Base-by-base conservation (phyloP, 1,140 invertebrate species). In the Neuroterus valhalla region DNA sequence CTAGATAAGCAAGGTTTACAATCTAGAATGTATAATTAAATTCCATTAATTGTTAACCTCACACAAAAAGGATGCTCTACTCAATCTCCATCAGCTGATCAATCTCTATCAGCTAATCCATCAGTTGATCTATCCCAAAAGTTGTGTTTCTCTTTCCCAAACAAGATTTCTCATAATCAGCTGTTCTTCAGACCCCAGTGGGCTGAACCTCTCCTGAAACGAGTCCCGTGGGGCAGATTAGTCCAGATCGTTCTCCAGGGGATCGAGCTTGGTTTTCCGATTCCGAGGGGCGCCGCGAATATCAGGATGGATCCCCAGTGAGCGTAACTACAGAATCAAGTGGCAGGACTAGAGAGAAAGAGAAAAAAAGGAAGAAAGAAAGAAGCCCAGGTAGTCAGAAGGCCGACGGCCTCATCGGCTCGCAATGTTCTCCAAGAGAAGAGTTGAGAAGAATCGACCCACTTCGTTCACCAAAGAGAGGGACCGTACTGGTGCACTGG, bases 381-480 rank as follows among this genome's bases (percentile, higher is more conserved):
- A 74, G 71, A 55, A 71, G 19, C 23, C 50, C 68, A 73, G 76
- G 70, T 68, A 75, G 43, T 21, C 17, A 84, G 82, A 77, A 84
- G 84, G 81, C 84, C 85, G 82, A 78, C 84, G 85, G 83, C 85
- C 81, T 78, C 79, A 78, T 70, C 52, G 76, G 80, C 70, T 42
- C 43, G 70, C 45, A 72, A 46, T 79, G 81, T 83, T 85, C 81
- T 67, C 76, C 82, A 75, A 76, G 80, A 84, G 83, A 76, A 70
- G 66, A 68, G 83, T 38, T 38, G 31, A 38, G 31, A 38, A 38
- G 31, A 38, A 38, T 83, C 85, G 85, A 86, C 85, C 85, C 85
- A 86, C 85, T 86, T 86, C 79, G 83, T 79, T 68, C 68, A 82
- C 79, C 81, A 78, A 83, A 85, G 84, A 86, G 85, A 85, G 84